A percentile compares a stretch with the other conserved stretches of the same genome.
phyloP scores from a whole-genome alignment of 2,888 invertebrate species.

The Formica aserva region DNA sequence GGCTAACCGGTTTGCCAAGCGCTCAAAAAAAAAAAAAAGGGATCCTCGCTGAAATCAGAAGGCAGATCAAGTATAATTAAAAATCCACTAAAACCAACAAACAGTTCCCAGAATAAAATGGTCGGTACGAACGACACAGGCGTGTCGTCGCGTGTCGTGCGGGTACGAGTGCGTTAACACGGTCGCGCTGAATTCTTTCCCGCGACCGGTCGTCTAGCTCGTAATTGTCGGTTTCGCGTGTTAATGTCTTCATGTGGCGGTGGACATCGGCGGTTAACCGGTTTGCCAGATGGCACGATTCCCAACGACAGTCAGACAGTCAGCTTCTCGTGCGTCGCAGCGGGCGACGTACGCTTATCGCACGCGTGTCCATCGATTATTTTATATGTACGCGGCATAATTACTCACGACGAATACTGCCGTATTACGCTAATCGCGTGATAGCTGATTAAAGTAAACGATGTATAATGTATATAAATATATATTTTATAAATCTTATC shows the following conservation, averaged over 20 bases:
- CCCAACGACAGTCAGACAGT: slow-evolving; percentile 30
- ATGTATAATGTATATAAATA: not conserved
- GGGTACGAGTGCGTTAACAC: slow-evolving; percentile 10
- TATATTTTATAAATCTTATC: not conserved
- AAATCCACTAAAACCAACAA: slow-evolving; percentile 22
- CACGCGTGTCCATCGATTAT: slow-evolving; percentile 46
- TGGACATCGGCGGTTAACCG: slow-evolving; percentile 65
- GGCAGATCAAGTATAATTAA: not conserved
- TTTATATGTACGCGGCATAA: slow-evolving; percentile 59
- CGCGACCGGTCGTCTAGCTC: slow-evolving; percentile 54
- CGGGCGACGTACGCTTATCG: slow-evolving; percentile 31
- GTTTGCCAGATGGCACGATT: slow-evolving; percentile 69
- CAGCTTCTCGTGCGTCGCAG: slow-evolving; percentile 7
- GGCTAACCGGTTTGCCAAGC: slow-evolving; percentile 45
- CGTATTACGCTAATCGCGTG: slow-evolving; percentile 58
- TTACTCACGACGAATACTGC: slow-evolving; percentile 62
- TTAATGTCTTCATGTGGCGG: slow-evolving; percentile 80
- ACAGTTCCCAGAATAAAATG: slow-evolving; percentile 19
- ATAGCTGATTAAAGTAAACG: slow-evolving; percentile 52
- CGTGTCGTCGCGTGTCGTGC: slow-evolving; percentile 44
- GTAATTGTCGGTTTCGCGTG: slow-evolving; percentile 80
- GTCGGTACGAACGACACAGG: not conserved
- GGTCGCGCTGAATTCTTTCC: slow-evolving; percentile 34
- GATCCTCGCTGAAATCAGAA: not conserved
- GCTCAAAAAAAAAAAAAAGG: slow-evolving; percentile 2